Percentiles rank a stretch among this genome's conserved stretches.
Conservation (phyloP, 2,113 vertebrate genomes). For the Macquaria ambigua region DNA sequence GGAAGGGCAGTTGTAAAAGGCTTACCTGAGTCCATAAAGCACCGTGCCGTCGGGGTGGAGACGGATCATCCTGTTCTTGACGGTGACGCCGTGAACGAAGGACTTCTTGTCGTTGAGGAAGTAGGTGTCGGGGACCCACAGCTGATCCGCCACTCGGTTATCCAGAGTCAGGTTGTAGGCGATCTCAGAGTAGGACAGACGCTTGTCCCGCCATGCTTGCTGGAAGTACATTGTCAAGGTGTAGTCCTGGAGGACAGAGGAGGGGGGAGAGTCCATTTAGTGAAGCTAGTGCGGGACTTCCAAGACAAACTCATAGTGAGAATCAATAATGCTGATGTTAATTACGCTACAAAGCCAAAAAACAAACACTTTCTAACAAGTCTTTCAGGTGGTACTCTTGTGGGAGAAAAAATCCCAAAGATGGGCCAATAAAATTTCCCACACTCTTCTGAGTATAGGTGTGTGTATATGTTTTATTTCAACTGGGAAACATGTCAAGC, state of each 20-base stretch:
- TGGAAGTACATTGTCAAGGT: conserved; percentile 99
- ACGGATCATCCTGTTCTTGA: conserved; percentile 99
- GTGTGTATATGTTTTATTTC: conserved; percentile 19
- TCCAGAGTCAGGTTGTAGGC: conserved; percentile 98
- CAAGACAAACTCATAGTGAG: conserved; percentile 13
- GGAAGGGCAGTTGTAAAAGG: conserved; percentile 39
- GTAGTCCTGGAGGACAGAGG: conserved; percentile 90
- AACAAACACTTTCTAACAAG: neutral
- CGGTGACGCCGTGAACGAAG: conserved; percentile 98
- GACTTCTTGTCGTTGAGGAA: conserved; percentile 99
- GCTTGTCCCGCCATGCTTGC: conserved; percentile 98
- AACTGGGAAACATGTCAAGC: conserved; percentile 13
- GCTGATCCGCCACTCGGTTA: conserved; percentile 98
- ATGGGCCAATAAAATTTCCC: no score
- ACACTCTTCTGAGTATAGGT: neutral
- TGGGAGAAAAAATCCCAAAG: no score
- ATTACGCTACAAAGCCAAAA: neutral
- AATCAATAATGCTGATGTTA: conserved; percentile 26
- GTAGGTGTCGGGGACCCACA: conserved; percentile 99
- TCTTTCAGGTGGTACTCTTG: neutral
- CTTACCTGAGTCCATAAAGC: conserved; percentile 97
- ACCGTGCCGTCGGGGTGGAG: conserved; percentile 98
- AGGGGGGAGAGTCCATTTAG: conserved; percentile 5
- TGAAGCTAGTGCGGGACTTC: conserved; percentile 1
- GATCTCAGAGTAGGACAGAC: conserved; percentile 98